Evolutionary conservation across 2,888 invertebrate species (phyloP).

Genomic region (Brenthis daphne): DNA sequence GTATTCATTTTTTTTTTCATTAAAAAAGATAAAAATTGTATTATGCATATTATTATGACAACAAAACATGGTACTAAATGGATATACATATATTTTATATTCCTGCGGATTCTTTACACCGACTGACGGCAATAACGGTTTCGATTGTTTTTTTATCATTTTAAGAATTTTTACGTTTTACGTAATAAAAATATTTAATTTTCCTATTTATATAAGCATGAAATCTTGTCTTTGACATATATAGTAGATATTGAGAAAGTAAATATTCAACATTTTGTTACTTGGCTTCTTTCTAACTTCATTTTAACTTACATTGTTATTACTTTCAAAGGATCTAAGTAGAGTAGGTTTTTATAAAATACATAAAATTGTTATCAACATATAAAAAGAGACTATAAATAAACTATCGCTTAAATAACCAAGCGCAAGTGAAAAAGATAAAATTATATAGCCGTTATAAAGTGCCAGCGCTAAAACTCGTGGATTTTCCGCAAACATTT

Average conservation of each 20-base stretch:
- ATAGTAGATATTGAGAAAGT: constrained; percentile 28
- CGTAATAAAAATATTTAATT: too few species aligned
- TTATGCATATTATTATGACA: too few species aligned
- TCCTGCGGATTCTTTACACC: too few species aligned
- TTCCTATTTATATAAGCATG: constrained; percentile 4
- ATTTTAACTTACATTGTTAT: not conserved
- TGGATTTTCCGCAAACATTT: constrained; percentile 32
- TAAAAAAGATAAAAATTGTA: too few species aligned
- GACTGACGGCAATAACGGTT: too few species aligned
- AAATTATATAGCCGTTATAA: constrained; percentile 34
- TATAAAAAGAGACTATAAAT: constrained; percentile 25
- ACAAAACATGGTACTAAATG: too few species aligned
- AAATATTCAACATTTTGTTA: constrained; percentile 11
- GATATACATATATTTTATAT: too few species aligned
- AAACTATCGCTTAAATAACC: constrained; percentile 28
- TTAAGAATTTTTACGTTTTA: too few species aligned
- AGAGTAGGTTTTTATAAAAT: constrained; percentile 1
- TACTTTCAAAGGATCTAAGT: not conserved
- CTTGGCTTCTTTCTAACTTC: not conserved
- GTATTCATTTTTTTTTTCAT: too few species aligned
- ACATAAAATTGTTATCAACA: constrained; percentile 4
- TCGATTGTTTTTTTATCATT: too few species aligned
- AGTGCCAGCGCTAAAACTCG: constrained; percentile 28
- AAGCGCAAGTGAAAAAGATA: constrained; percentile 30
- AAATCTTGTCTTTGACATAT: not conserved